Evolutionary conservation across 1,140 invertebrate species (phyloP), one percentile per base, ranked within the genome.

Genomic region (Drosophila grimshawi): DNA sequence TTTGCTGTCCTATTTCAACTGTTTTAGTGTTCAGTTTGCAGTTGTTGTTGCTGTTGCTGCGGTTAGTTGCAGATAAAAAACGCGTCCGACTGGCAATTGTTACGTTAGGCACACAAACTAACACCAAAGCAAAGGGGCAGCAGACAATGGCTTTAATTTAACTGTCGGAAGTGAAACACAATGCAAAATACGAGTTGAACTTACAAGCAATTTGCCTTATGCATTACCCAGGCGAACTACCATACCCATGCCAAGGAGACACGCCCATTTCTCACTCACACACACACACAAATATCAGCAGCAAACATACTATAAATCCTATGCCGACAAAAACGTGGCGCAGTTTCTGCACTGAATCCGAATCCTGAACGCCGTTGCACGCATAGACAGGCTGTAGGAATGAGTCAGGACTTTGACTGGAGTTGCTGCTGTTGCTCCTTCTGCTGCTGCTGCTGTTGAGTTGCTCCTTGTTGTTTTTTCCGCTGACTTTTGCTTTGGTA

Each of bases 61-160:
- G 78, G 78, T 62, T 86, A 70, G 82, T 72, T 78, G 82, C 62
- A 80, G 76, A 88, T 80, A 86, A 86, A 89, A 88, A 78, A 64
- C 49, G 70, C 70, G 55, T 73, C 64, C 70, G 81, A 61, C 62
- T 57, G 75, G 82, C 78, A 86, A 88, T 89, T 83, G 85, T 89
- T 88, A 86, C 83, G 74, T 89, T 89, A 89, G 85, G 70, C 71
- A 73, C 78, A 81, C 66, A 73, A 85, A 76, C 51, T 80, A 63
- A 53, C 65, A 80, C 56, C 69, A 63, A 63, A 62, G 60, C 64
- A 49, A 45, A 33, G 29, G 57, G 66, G 61, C 66, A 71, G 53
- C 74, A 86, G 85, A 88, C 85, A 88, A 88, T 88, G 78, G 78
- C 89, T 91, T 91, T 91, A 91, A 91, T 91, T 91, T 91, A 91